Base-by-base conservation (phyloP, 2,113 vertebrate genomes). In the Cyanoramphus novaezelandiae region DNA sequence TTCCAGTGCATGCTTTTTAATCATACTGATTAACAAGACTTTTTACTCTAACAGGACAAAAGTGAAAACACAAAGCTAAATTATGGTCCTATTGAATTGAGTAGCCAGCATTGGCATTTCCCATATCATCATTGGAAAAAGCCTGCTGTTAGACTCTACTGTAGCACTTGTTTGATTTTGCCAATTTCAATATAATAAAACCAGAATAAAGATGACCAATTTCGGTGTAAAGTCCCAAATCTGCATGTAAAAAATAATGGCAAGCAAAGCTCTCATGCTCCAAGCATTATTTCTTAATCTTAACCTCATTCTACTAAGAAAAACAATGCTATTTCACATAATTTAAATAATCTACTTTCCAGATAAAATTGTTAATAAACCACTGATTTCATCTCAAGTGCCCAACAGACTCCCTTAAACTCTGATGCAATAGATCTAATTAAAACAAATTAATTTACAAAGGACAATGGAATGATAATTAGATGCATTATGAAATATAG, bases 331-430 rank as follows among this genome's bases (percentile, higher is more conserved):
- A 55, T 92, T 97, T 93, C 8, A 3, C 80, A 49, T 75, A 82
- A 88, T 92, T 97, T 92, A 93, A 93, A 95, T 93, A 86, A 88
- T 72, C 41, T 71, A 39, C 59, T 94, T 95, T 46, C 44, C 77
- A 86, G 72, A 90, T 91, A 88, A 92, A 93, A 94, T 33, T 86
- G 10, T 92, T 95, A 96, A 57, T 82, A 81, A 96, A 88, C 27
- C 78, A 92, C 23, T 81, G 90, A 84, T 67, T 92, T 94, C 76
- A 94, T 91, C 96, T 96, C 64, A 63, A 65, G 29, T 60, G 43
- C 71, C 49, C 25, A 72, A 64, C 16, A 93, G 68, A 75, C 37
- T 64, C 60, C 57, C 4, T 3, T 82, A 67, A 90, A 95, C n/a
- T 64, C 77, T 43, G 43, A 82, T 68, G 85, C 71, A 71, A 93